Evolutionary conservation across 2,888 invertebrate species (phyloP).

Genomic region (Hymenopus coronatus): DNA sequence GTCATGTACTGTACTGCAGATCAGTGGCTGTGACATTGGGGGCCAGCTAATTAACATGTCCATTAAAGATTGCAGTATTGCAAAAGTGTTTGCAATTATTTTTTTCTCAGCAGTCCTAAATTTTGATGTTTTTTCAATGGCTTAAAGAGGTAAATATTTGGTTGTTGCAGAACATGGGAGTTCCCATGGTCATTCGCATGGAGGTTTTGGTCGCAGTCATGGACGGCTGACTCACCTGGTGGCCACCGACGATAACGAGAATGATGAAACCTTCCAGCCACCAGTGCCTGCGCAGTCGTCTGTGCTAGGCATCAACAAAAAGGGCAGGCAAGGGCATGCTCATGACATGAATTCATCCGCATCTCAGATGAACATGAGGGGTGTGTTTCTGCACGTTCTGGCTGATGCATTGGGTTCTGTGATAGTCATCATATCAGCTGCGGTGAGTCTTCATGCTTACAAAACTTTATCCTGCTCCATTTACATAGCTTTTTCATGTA

Average conservation of each 20-base stretch:
- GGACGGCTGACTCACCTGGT: conserved; percentile 60
- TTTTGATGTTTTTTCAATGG: no score
- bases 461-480: no score
- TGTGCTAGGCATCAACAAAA: conserved; percentile 41
- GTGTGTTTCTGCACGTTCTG: conserved; percentile 97
- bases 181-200: conserved; percentile 62
- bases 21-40: no score
- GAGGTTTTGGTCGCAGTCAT: conserved; percentile 56
- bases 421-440: conserved; percentile 84
- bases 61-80: no score
- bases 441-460: conserved; percentile 48
- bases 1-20: no score
- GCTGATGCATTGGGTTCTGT: conserved; percentile 96
- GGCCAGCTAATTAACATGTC: no score
- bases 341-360: conserved; percentile 49
- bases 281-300: conserved; percentile 42
- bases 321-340: conserved; percentile 50
- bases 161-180: conserved; percentile 64
- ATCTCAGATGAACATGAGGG: conserved; percentile 96
- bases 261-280: conserved; percentile 60
- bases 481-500: no score
- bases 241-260: conserved; percentile 69
- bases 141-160: background rate
- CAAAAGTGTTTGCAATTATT: no score
- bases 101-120: no score